Conservation (phyloP, 2,888 invertebrate genomes). For the Epirrhoe tristata region DNA sequence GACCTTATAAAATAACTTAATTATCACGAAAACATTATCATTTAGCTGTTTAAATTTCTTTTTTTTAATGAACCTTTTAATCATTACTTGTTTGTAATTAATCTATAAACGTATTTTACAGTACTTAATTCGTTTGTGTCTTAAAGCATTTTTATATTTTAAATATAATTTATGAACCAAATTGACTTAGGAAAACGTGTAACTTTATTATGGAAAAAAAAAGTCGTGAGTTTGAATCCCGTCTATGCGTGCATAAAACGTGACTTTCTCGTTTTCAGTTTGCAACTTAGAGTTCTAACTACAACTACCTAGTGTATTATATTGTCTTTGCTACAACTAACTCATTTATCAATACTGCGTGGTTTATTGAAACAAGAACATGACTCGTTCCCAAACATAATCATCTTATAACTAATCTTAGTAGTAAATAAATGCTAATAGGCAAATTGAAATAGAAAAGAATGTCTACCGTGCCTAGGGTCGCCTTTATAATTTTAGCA, state of each 20-base stretch:
- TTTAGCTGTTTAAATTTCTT: background rate
- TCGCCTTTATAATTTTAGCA: conserved; percentile 2
- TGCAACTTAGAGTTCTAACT: no score
- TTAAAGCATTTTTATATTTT: background rate
- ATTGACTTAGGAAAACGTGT: background rate
- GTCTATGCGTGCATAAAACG: no score
- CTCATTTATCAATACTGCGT: no score
- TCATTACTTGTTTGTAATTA: background rate
- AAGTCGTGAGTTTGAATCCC: no score
- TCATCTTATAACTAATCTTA: background rate
- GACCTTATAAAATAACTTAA: background rate
- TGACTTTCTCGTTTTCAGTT: no score
- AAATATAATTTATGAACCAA: background rate
- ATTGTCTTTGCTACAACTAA: no score
- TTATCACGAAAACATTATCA: background rate
- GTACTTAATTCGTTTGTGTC: background rate
- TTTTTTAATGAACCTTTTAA: background rate
- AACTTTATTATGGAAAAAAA: no score
- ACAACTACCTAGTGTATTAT: no score
- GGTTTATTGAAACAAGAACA: background rate
- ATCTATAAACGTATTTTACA: background rate
- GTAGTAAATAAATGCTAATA: no score
- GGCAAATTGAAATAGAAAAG: background rate
- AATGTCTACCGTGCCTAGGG: background rate
- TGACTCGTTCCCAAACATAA: background rate